Evolutionary conservation across 2,888 invertebrate genomes (phyloP), one percentile per base, ranked within the genome.

Genomic region (Drosophila austrosaltans): DNA sequence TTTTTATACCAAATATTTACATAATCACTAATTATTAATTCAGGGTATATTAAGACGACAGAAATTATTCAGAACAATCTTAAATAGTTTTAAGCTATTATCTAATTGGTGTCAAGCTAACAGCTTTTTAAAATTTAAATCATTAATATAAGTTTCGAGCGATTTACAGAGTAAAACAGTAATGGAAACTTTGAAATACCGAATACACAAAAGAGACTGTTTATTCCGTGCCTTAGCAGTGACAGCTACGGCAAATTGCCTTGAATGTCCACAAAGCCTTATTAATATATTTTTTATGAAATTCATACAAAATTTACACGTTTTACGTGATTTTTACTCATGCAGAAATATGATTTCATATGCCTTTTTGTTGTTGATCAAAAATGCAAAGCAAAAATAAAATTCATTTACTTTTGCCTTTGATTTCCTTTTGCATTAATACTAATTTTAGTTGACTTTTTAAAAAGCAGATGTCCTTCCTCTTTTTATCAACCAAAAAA

Each of bases 401-500:
- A 77, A 78, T 62, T 60, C 69, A 75, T 80, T 81, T 80, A 30
- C 22, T 36, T 54, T 62, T 64, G 32, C 56, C 68, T 81, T 83
- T 86, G 71, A 71, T 75, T 81, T 63, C 54, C 54, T 16, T 16
- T 16, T 63, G 57, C 60, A 68, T 77, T 77, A 68, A 74, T 56
- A 64, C 63, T 60, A 67, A 77, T 63, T 72, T 57, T 62, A 63
- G 66, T 67, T 66, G 62, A 63, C 63, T 63, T 12, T 57, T 44
- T 42, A 54, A 53, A 72, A 12, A 36, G 28, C 7, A 36, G 36
- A 39, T 72, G 54, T 12, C 32, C 16, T 53, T 30, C 36, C 12
- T 25, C 54, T 48, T 60, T 69, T 53, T 53, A 44, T 22, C 48
- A 48, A 30, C 30, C 16, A 16, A 5, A 28, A 30, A 30, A 44